phyloP scores from a whole-genome alignment of 1,140 invertebrate genomes.

The Helicoverpa armigera region DNA sequence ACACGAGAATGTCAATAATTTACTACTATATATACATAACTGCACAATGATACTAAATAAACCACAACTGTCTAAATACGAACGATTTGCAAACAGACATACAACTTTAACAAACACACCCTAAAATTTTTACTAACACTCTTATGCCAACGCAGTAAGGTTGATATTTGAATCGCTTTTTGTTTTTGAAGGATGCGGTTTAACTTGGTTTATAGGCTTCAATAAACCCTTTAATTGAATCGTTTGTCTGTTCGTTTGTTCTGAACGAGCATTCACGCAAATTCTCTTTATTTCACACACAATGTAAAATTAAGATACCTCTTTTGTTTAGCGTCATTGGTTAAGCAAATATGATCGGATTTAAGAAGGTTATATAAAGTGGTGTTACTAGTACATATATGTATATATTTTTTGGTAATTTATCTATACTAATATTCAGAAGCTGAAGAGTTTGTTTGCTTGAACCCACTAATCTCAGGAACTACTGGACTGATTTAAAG shows the following conservation, averaged over 20 bases:
- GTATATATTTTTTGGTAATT: no score
- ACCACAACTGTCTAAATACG: conserved; percentile 58
- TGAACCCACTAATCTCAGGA: no score
- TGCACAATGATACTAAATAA: conserved; percentile 51
- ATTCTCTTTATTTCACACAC: conserved; percentile 55
- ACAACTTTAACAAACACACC: not conserved
- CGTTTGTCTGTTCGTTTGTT: conserved; percentile 55
- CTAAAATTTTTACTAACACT: not conserved
- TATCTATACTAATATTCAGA: no score
- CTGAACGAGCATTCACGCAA: conserved; percentile 51
- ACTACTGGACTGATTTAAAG: no score
- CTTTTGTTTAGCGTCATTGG: conserved; percentile 57
- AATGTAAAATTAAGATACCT: conserved; percentile 65
- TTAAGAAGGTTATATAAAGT: not conserved
- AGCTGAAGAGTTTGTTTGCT: no score
- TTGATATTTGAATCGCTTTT: conserved; percentile 8
- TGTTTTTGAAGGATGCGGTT: not conserved
- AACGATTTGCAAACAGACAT: conserved; percentile 34
- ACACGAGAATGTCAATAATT: conserved; percentile 50
- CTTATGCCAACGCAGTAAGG: not conserved
- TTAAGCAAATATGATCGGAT: conserved; percentile 52
- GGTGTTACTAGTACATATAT: no score
- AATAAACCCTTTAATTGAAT: conserved; percentile 64
- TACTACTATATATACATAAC: conserved; percentile 65
- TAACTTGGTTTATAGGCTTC: conserved; percentile 6